Evolutionary conservation across 2,888 invertebrate genomes (phyloP).

Genomic region (Aphodius sticticus): DNA sequence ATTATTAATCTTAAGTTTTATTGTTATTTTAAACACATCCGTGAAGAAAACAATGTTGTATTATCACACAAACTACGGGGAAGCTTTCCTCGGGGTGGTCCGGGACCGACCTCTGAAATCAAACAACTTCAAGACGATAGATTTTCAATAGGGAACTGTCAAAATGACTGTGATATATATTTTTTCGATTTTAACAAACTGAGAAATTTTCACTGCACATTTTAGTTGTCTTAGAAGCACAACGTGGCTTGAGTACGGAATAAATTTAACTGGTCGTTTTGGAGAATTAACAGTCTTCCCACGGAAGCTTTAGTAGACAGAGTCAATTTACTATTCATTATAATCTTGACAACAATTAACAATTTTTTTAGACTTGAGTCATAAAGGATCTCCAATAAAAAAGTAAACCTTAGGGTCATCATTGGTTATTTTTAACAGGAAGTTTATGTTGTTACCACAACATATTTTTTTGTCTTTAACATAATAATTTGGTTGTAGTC

Average conservation of each 20-base stretch:
- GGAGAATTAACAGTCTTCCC: neutral
- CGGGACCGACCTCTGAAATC: neutral
- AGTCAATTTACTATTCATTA: too few species aligned
- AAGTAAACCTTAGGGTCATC: too few species aligned
- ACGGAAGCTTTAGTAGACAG: neutral
- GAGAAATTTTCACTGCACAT: conserved; percentile 21
- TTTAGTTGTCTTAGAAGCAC: conserved; percentile 24
- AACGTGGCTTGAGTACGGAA: neutral
- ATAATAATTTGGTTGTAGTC: too few species aligned
- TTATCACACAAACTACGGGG: conserved; percentile 8
- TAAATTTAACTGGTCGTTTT: neutral
- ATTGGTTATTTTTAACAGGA: too few species aligned
- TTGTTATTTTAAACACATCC: neutral
- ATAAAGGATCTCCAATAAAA: too few species aligned
- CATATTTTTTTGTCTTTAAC: too few species aligned
- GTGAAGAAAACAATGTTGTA: conserved; percentile 11
- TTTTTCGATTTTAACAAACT: conserved; percentile 10
- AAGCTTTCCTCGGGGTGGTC: neutral
- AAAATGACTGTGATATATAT: conserved; percentile 39
- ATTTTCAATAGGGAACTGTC: conserved; percentile 30
- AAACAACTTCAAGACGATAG: neutral
- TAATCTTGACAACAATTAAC: too few species aligned
- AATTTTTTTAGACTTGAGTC: too few species aligned
- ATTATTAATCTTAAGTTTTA: neutral
- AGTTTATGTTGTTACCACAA: too few species aligned